Evolutionary conservation across 2,113 vertebrate species (phyloP), one percentile per base, ranked within the genome.

Genomic region (Lamprologus tigripictilis): DNA sequence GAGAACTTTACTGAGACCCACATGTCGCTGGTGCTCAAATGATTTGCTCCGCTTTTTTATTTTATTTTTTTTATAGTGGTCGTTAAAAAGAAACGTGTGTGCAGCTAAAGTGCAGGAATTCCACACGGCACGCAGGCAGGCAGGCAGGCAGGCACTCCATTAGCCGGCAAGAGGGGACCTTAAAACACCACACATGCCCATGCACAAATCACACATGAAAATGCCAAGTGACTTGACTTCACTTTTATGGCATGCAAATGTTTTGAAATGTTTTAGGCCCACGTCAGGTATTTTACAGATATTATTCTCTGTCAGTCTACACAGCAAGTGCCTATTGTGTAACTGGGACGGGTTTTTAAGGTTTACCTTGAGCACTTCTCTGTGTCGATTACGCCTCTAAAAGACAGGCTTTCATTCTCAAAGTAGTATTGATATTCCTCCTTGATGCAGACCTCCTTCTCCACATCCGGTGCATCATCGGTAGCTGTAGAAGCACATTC

Each of bases 401-500:
- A 98, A n/a, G 98, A 96, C 90, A 93, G 94, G 37, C 96, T 95
- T 1, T 95, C 93, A 17, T 95, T 97, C 80, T 97, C 96, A 76
- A 98, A 99, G 96, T 97, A 99, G 96, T 98, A 99, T 57, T 99
- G 98, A 3, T 97, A 99, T 93, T 99, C 98, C 89, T 98, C 97
- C 3, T 97, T 99, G 93, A 99, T 99, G 91, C 98, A 99, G 91
- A 97, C 98, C 81, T 98, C 98, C 95, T 98, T 98, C 19, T 92
- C 95, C 81, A 94, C 90, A 3, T 97, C 95, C 0, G 96, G 88
- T 1, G 95, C 88, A 17, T 98, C 97, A 2, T 98, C 97, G 8
- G 98, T 97, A 89, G 95, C 98, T 99, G 95, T 31, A 71, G 90
- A 86, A 42, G 5, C 16, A 21, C 47, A 84, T 54, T 81, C 9